Base-by-base conservation (phyloP, 2,797 vertebrate genomes). In the Propithecus perrieri region DNA sequence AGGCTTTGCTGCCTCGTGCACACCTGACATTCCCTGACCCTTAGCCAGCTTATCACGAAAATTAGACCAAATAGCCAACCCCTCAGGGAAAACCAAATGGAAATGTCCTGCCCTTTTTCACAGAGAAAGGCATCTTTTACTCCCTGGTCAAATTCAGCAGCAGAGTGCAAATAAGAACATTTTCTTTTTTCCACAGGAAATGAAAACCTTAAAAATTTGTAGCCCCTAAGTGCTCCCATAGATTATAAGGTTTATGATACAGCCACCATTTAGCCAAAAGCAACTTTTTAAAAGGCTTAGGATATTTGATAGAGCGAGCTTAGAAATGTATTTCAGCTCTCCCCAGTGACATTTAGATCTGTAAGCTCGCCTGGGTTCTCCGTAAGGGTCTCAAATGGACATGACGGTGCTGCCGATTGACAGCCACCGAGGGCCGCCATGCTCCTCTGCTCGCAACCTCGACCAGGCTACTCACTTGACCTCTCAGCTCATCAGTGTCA, bases 11-110 rank as follows among this genome's bases (percentile, higher is more conserved):
- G 69, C 74, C 46, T 79, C 80, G 50, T 76, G 63, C 35, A 13
- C 0, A 20, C 46, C 85, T 96, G 89, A 92, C 92, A 78, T 87
- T 74, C 72, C 15, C 53, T 95, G 94, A 89, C 89, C 96, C 75
- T 93, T 57, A 89, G 71, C 94, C 81, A 91, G 89, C 53, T 92
- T 83, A 91, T 95, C 94, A 96, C 86, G 97, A 85, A 97, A 97
- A 96, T 95, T 78, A 95, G 57, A 69, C 75, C 87, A 63, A 85
- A 92, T 55, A 72, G 89, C 48, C 84, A 92, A 41, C 43, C 87
- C 87, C 89, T 88, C 20, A 0, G 94, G 92, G 75, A 57, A 94
- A 93, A 95, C 93, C 84, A 92, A 94, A 95, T 92, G 61, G 41
- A 93, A 87, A 43, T 55, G 53, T 8, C 92, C 55, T 94, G 71